A percentile compares a stretch with the other conserved stretches of the same genome.
These are phyloP conservation scores for Dinomys branickii DNA, from an alignment of 2,113 vertebrate species.

Conservation along the genomic window DNA sequence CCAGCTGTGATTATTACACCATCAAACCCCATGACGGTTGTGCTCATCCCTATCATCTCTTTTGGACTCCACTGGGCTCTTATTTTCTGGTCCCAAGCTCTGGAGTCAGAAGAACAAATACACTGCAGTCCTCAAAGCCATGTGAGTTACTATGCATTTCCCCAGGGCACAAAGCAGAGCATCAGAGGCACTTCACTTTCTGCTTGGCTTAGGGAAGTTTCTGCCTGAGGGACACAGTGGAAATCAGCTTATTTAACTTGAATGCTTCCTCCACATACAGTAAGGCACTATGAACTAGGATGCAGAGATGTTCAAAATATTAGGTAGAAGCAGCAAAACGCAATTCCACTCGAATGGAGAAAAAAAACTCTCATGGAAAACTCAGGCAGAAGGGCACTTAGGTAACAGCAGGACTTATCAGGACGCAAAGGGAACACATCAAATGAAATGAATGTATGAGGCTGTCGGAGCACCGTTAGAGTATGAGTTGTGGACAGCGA, in stretches of 20 bases:
- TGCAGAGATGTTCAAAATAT: not conserved
- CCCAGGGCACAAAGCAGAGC: not conserved
- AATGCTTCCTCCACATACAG: not conserved
- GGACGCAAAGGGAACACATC: not conserved
- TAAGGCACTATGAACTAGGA: not conserved
- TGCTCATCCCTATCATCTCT: too few species aligned
- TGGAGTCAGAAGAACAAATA: not conserved
- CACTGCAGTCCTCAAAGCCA: not conserved
- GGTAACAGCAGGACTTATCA: not conserved
- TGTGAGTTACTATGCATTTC: rapidly evolving
- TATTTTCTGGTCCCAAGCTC: not conserved
- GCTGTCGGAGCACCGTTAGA: too few species aligned
- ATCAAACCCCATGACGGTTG: not conserved
- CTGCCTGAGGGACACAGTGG: not conserved
- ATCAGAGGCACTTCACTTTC: not conserved
- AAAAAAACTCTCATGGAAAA: not conserved
- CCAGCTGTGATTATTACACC: rapidly evolving
- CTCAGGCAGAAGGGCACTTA: rapidly evolving
- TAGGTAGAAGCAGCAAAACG: not conserved
- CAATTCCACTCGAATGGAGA: not conserved
- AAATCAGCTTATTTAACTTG: not conserved
- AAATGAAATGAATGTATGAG: rapidly evolving
- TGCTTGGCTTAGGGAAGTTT: not conserved
- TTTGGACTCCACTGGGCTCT: not conserved
- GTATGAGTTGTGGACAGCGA: too few species aligned